Percentiles rank a stretch among this genome's conserved stretches.
Evolutionary conservation across 2,797 vertebrate species (phyloP).

Genomic region (Odontamblyopus lacepedii): DNA sequence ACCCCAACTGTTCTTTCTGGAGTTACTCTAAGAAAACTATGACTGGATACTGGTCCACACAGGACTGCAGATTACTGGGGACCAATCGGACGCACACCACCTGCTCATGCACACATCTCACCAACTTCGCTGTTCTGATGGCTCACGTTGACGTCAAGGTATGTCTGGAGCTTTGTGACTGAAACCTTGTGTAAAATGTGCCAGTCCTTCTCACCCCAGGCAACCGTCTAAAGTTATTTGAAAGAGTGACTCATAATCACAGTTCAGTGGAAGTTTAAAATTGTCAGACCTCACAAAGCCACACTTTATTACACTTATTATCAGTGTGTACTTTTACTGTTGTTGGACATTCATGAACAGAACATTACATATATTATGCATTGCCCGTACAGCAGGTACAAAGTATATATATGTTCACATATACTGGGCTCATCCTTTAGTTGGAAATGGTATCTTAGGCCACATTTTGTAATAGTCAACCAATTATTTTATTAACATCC

Average conservation of each 20-base stretch:
- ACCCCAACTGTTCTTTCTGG: conserved; percentile 99
- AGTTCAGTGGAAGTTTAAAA: neutral
- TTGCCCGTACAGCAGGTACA: no score
- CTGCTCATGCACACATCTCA: conserved; percentile 96
- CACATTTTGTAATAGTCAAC: no score
- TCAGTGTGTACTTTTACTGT: neutral
- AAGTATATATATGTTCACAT: no score
- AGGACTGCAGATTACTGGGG: conserved; percentile 91
- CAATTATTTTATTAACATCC: no score
- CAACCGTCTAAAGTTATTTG: neutral
- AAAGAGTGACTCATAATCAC: conserved; percentile 2
- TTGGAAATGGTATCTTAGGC: no score
- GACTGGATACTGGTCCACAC: conserved; percentile 95
- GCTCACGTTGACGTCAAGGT: conserved; percentile 98
- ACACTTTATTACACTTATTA: neutral
- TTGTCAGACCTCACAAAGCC: neutral
- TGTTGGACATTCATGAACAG: neutral
- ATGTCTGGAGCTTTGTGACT: conserved; percentile 27
- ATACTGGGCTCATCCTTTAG: no score
- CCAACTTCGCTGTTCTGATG: conserved; percentile 97
- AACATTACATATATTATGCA: neutral
- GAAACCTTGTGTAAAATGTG: neutral
- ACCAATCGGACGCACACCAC: conserved; percentile 95
- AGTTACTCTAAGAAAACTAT: conserved; percentile 95
- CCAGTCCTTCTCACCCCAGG: neutral